Evolutionary conservation across 2,113 vertebrate species (phyloP), one percentile per base, ranked within the genome.

Genomic region (Hypomesus transpacificus): DNA sequence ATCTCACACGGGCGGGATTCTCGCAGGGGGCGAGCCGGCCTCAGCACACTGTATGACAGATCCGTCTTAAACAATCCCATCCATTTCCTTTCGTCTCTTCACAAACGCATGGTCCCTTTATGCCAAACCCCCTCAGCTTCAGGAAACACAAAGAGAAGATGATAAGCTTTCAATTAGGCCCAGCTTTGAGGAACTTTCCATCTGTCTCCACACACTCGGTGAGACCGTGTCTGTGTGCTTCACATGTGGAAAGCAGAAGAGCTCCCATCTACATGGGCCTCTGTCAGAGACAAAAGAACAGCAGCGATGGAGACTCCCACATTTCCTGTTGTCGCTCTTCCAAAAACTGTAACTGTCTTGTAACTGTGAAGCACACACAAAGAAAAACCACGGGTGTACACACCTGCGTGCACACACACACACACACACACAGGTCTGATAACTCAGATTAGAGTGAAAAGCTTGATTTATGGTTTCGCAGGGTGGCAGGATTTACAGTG

Each of bases 101-200:
- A 50, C 62, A 66, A 70, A 81, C 71, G 60, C 54, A 26, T 11
- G 22, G 51, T 70, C 46, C 20, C 52, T 62, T 70, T 74, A 63
- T 13, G 26, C 69, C 18, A 51, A 73, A 58, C 68, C 75, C 80
- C 76, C 68, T 63, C 74, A 58, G 68, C 78, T 78, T 86, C 86
- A 75, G 62, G 83, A 84, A 86, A 84, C 86, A 83, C 83, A 90
- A 86, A 88, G 86, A 83, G 74, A 88, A 86, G 82, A 89, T 85
- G 86, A 87, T 88, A 91, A 90, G 89, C 86, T 89, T 91, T 90
- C 87, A 90, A 91, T 91, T 90, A 91, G 85, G 59, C 34, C 17
- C 0, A 71, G 88, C 88, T 89, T 87, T 77, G 56, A 87, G 89
- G 89, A 86, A 87, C 87, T 83, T 87, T 89, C 87, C 87, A 84